Evolutionary conservation across 2,888 invertebrate species (phyloP).

Genomic region (Alcis repandata): DNA sequence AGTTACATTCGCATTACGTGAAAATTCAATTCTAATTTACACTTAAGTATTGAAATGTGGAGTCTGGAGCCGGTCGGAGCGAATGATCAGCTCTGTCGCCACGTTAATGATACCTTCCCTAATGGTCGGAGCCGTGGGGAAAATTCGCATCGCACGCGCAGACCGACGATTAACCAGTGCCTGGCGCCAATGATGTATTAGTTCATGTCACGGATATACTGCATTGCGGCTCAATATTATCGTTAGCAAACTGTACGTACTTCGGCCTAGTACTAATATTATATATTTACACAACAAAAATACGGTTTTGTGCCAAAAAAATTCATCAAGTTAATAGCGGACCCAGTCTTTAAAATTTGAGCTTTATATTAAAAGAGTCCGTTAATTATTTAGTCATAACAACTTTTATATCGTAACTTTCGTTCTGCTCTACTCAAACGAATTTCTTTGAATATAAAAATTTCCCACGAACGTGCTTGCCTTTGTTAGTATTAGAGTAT

Average conservation of each 20-base stretch:
- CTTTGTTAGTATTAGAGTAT: background rate
- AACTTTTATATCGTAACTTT: conserved; percentile 10
- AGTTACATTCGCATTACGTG: conserved; percentile 51
- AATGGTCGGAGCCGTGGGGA: conserved; percentile 72
- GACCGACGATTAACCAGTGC: conserved; percentile 73
- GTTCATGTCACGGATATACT: conserved; percentile 75
- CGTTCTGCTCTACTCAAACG: background rate
- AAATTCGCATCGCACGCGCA: conserved; percentile 80
- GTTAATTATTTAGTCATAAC: conserved; percentile 16
- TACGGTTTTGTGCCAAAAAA: conserved; percentile 6
- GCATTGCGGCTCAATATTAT: conserved; percentile 45
- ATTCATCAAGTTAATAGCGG: conserved; percentile 19
- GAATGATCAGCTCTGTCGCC: conserved; percentile 77
- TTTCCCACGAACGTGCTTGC: background rate
- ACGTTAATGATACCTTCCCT: conserved; percentile 82
- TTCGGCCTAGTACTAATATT: conserved; percentile 6
- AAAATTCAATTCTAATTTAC: conserved; percentile 64
- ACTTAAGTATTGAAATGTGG: conserved; percentile 57
- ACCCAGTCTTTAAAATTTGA: conserved; percentile 16
- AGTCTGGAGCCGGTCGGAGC: conserved; percentile 63
- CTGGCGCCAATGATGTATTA: conserved; percentile 81
- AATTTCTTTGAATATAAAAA: background rate
- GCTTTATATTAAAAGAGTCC: conserved; percentile 19
- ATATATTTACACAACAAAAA: conserved; percentile 22
- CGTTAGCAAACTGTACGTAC: conserved; percentile 27